These are phyloP conservation scores for Ectemnius continuus DNA, from an alignment of 2,888 invertebrate genomes.

Conservation along the genomic window DNA sequence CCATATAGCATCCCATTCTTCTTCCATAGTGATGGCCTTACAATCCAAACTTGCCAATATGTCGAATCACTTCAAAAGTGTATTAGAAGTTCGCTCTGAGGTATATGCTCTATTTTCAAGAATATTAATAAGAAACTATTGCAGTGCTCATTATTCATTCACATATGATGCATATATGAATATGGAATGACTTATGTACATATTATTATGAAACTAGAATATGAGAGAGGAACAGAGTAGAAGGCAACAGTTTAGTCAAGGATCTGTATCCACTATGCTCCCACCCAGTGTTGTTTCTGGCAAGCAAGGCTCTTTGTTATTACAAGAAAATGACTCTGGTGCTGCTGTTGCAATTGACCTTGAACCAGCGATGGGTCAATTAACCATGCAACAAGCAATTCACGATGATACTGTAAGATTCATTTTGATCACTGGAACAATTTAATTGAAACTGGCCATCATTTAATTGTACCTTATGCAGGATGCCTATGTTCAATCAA, in stretches of 20 bases:
- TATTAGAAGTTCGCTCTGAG: slow-evolving; percentile 98
- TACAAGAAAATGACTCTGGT: slow-evolving; percentile 73
- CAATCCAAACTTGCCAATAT: slow-evolving; percentile 97
- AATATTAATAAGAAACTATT: not conserved
- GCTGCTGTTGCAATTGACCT: slow-evolving; percentile 89
- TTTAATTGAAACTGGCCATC: not conserved
- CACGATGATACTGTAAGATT: slow-evolving; percentile 73
- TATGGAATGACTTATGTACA: not conserved
- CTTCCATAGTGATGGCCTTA: slow-evolving; percentile 93
- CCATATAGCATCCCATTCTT: slow-evolving; percentile 94
- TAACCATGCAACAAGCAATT: slow-evolving; percentile 75
- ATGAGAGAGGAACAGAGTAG: slow-evolving; percentile 96
- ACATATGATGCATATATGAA: not conserved
- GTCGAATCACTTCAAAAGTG: slow-evolving; percentile 98
- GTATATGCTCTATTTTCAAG: slow-evolving; percentile 70
- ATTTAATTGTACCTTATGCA: slow-evolving; percentile 45
- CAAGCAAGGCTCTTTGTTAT: slow-evolving; percentile 75
- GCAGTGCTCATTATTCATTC: not conserved
- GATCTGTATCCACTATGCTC: slow-evolving; percentile 81
- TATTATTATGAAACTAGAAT: slow-evolving; percentile 80
- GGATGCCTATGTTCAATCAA: slow-evolving; percentile 93
- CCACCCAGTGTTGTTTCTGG: slow-evolving; percentile 82
- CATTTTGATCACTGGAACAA: slow-evolving; percentile 1
- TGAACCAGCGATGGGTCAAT: slow-evolving; percentile 81
- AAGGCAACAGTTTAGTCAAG: slow-evolving; percentile 93